Conservation (phyloP, 2,888 invertebrate species). For the Polydrusus tereticollis region DNA sequence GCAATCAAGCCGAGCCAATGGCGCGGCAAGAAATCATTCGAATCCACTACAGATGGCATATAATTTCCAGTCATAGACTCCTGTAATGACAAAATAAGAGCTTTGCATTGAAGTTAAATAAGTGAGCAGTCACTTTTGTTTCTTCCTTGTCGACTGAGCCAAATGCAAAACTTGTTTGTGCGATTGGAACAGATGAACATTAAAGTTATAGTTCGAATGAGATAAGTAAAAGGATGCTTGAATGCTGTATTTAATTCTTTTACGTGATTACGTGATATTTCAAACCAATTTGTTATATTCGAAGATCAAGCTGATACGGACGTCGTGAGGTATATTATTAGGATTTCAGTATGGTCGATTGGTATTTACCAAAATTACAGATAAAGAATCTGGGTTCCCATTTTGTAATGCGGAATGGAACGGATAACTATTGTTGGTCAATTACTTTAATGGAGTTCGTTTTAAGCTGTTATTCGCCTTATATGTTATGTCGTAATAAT, state of each 20-base stretch:
- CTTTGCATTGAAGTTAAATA: constrained; percentile 63
- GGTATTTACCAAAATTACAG: constrained; percentile 63
- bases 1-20: constrained; percentile 61
- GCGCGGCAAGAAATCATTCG: constrained; percentile 54
- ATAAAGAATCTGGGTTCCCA: constrained; percentile 55
- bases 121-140: constrained; percentile 51
- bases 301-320: constrained; percentile 60
- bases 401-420: constrained; percentile 35
- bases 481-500: background rate
- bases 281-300: constrained; percentile 66
- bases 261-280: constrained; percentile 69
- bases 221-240: constrained; percentile 68
- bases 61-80: constrained; percentile 66
- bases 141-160: background rate
- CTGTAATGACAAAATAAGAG: constrained; percentile 68
- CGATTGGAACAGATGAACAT: constrained; percentile 62
- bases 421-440: background rate
- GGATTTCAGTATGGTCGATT: constrained; percentile 56
- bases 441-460: constrained; percentile 15
- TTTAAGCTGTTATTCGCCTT: constrained; percentile 2
- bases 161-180: constrained; percentile 46
- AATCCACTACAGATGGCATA: constrained; percentile 55
- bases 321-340: constrained; percentile 60
- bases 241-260: constrained; percentile 68
- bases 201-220: constrained; percentile 67